Evolutionary conservation across 2,113 vertebrate genomes (phyloP).

Genomic region (Indicator indicator): DNA sequence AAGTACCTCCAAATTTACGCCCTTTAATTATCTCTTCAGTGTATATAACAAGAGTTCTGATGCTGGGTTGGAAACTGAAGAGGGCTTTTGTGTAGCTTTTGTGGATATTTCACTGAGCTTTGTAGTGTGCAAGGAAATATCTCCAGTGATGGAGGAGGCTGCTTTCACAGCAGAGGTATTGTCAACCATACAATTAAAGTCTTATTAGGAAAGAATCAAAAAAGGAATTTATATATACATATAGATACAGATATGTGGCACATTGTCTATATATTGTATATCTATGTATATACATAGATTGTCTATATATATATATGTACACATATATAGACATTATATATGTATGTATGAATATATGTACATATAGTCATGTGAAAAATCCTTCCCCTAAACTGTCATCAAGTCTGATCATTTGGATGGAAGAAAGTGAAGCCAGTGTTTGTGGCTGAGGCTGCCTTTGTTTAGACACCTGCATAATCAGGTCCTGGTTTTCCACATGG

Average conservation of each 20-base stretch:
- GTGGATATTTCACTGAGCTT: neutral
- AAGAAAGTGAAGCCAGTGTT: neutral
- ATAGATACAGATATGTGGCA: no score
- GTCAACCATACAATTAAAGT: neutral
- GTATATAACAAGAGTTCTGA: neutral
- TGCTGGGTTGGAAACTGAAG: neutral
- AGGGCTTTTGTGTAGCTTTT: neutral
- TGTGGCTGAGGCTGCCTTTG: neutral
- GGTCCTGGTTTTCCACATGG: neutral
- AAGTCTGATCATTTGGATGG: neutral
- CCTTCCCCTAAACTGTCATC: neutral
- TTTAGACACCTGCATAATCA: neutral
- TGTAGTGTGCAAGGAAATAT: neutral
- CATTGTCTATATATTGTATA: no score
- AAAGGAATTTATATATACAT: neutral
- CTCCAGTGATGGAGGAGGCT: neutral
- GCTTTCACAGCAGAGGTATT: neutral
- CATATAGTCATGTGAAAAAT: neutral
- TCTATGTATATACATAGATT: no score
- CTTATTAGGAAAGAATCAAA: neutral
- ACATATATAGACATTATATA: no score
- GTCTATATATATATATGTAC: no score
- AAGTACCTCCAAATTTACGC: neutral
- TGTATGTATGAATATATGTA: no score
- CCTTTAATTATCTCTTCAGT: neutral